Conservation (phyloP, 2,888 invertebrate species). For the Anthophora plumipes region DNA sequence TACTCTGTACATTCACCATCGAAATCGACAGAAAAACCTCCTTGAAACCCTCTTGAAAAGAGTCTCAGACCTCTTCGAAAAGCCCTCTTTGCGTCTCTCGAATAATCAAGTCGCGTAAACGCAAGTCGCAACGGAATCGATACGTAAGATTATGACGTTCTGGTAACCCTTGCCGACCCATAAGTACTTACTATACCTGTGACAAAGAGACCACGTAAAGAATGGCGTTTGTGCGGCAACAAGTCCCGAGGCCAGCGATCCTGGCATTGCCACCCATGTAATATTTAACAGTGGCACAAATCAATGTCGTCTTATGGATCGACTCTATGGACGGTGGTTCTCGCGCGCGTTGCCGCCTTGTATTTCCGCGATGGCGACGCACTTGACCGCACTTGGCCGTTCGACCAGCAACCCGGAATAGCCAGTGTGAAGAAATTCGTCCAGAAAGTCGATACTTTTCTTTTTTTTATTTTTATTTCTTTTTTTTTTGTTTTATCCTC, state of each 20-base stretch:
- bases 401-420: background rate
- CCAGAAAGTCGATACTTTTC: background rate
- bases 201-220: too few species aligned
- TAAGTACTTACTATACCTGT: too few species aligned
- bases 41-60: too few species aligned
- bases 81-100: too few species aligned
- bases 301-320: slow-evolving; percentile 43
- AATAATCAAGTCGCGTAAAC: slow-evolving; percentile 8
- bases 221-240: slow-evolving; percentile 2
- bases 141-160: slow-evolving; percentile 42
- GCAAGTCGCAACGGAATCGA: slow-evolving; percentile 53
- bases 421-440: background rate
- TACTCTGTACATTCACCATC: too few species aligned
- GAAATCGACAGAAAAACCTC: too few species aligned
- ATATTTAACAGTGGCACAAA: slow-evolving; percentile 27
- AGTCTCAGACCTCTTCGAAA: too few species aligned
- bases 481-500: background rate
- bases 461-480: background rate
- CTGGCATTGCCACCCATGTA: slow-evolving; percentile 49
- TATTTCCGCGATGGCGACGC: slow-evolving; percentile 42
- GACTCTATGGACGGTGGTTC: background rate
- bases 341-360: background rate
- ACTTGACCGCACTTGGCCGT: background rate
- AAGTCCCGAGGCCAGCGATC: slow-evolving; percentile 25
- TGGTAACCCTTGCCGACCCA: background rate